Evolutionary conservation across 2,888 invertebrate species (phyloP), one percentile per base, ranked within the genome.

Genomic region (Drosophila ustulata): DNA sequence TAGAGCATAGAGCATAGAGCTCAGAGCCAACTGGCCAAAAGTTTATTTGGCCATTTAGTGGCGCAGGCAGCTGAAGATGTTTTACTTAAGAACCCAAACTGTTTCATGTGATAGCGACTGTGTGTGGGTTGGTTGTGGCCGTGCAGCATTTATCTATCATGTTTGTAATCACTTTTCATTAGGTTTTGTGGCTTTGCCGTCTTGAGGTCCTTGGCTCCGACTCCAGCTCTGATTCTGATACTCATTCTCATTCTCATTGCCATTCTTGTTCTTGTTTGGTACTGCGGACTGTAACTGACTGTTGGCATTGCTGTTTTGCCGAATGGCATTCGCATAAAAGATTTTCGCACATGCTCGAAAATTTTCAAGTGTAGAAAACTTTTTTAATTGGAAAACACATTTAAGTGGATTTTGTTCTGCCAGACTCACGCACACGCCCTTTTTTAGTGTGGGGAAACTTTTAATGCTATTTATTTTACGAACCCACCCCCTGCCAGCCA

Each of bases 331-430:
- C 88, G 88, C 77, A 89, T 85, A 88, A 88, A 88, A 78, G 89
- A 88, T 89, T 88, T 85, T 84, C 89, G 82, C 89, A 89, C 88
- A 84, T 89, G 88, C 89, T 84, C 63, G 58, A 87, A 68, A 82
- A 84, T 84, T 82, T 84, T 84, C 88, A 85, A 89, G 86, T 88
- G 89, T 82, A 78, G 77, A 82, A 85, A 85, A 85, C 75, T 80
- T 88, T 85, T 86, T 86, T 89, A 85, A 89, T 89, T 85, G 88
- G 85, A 85, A 85, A 85, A 89, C 85, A 89, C 86, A 89, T 88
- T 85, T 89, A 85, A 85, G 89, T 89, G 86, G 88, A 85, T 85
- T 88, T 85, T 66, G 55, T 66, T 71, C 66, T 66, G 53, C 32
- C 45, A 51, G 58, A 62, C 66, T 46, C 51, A 55, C 65, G 51